Evolutionary conservation across 2,888 invertebrate genomes (phyloP), one percentile per base, ranked within the genome.

Genomic region (Caenorhabditis uteleia): DNA sequence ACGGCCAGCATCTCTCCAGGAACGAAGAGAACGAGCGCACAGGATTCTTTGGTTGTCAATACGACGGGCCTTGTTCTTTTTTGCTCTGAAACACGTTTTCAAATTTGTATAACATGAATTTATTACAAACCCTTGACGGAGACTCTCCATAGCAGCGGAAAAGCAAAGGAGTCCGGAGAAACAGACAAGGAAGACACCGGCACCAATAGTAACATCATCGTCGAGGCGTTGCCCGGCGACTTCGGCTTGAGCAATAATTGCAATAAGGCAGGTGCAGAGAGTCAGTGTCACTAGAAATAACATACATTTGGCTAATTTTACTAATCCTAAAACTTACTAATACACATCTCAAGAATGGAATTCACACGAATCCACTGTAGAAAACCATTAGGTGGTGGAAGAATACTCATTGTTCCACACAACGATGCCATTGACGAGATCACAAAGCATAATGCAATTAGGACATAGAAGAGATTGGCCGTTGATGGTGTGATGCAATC

Each of bases 401-500:
- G 45, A 25, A 75, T 34, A 42, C 66, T 65, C 43, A 78, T 68
- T 8, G 72, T 49, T 8, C 60, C 62, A 10, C 65, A 72, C 8
- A 75, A 42, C 7, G 59, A 54, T 0, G 77, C 58, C 2, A 67
- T 70, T 14, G 64, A 51, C 2, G 69, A 53, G 12, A 74, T 61
- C 8, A 78, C 71, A 29, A 77, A 78, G 42, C 74, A 77, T 1
- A 78, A 58, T 12, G 78, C 75, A 29, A 77, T 78, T 23, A 77
- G 50, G 7, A 78, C 51, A 47, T 78, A 78, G 61, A 78, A 78
- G 18, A 70, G 50, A 58, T 78, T 73, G 26, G 77, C 77, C 2
- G 77, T 68, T 1, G 64, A 44, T 21, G 78, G 78, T 5, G 73
- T 70, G 38, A 78, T 70, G 48, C 78, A 78, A 45, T 78, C 77